Evolutionary conservation across 1,140 invertebrate genomes (phyloP).

Genomic region (Stegodyphus mimosarum): DNA sequence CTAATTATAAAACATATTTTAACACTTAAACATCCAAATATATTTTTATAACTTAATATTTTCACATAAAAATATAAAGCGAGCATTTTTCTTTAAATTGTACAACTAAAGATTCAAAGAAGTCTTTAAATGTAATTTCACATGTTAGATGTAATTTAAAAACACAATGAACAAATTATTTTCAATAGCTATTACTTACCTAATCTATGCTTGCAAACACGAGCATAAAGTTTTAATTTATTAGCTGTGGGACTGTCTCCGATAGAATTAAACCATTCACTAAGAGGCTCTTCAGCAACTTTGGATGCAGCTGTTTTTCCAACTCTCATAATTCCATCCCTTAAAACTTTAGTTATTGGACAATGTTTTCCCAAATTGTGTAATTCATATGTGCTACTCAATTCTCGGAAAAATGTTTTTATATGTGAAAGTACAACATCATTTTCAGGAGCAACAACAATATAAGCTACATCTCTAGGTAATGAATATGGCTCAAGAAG

Average conservation of each 20-base stretch:
- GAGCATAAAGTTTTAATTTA: conserved; percentile 74
- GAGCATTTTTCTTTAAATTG: too few species aligned
- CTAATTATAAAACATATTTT: too few species aligned
- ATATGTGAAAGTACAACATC: conserved; percentile 83
- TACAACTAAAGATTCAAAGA: too few species aligned
- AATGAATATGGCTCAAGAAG: conserved; percentile 94
- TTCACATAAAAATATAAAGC: too few species aligned
- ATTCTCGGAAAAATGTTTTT: conserved; percentile 89
- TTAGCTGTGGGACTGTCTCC: conserved; percentile 81
- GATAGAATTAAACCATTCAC: conserved; percentile 88
- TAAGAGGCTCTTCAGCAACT: conserved; percentile 78
- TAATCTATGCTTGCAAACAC: conserved; percentile 46
- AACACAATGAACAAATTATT: too few species aligned
- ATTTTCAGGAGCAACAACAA: conserved; percentile 92
- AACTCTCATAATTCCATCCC: conserved; percentile 85
- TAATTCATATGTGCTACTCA: conserved; percentile 91
- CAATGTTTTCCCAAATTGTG: conserved; percentile 63
- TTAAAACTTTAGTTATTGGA: conserved; percentile 62
- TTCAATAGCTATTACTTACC: conserved; percentile 5
- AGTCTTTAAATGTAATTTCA: too few species aligned
- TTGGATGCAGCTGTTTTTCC: conserved; percentile 76
- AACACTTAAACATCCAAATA: too few species aligned
- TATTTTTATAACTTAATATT: too few species aligned
- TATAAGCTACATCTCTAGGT: conserved; percentile 90
- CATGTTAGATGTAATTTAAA: too few species aligned